Conservation (phyloP, 92 coral and sea anemone genomes). For the Blastomussa wellsi region DNA sequence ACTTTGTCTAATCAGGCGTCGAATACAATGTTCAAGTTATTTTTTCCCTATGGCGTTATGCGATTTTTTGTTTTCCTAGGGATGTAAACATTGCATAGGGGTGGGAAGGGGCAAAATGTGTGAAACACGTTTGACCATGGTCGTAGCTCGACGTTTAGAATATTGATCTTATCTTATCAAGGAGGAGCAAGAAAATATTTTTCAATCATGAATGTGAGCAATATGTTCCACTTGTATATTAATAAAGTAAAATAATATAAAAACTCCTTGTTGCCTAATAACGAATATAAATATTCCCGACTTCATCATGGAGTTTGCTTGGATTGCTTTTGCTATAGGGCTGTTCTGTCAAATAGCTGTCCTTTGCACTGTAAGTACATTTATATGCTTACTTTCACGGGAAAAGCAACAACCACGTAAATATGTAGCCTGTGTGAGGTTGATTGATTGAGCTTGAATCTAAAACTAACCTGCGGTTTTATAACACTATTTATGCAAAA, state of each 20-base stretch:
- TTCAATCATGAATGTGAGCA: background rate
- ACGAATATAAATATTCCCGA: background rate
- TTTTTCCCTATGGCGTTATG: too few species aligned
- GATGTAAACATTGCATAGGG: too few species aligned
- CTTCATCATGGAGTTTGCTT: background rate
- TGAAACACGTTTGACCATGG: too few species aligned
- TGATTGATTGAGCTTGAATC: background rate
- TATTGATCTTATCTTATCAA: background rate
- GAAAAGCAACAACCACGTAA: background rate
- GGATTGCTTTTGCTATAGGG: background rate
- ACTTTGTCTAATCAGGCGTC: too few species aligned
- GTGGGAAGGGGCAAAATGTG: too few species aligned
- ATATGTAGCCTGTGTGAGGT: background rate
- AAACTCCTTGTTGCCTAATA: background rate
- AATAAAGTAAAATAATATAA: background rate
- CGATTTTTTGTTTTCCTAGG: too few species aligned
- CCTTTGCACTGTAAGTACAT: background rate
- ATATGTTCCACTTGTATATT: background rate
- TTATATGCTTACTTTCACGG: background rate
- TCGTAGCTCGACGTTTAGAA: too few species aligned
- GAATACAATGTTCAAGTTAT: too few species aligned
- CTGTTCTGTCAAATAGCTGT: conserved; percentile 5
- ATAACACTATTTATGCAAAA: too few species aligned
- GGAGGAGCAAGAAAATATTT: background rate
- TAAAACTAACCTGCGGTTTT: too few species aligned